These are phyloP conservation scores for Fukomys damarensis DNA, from an alignment of 2,113 vertebrate genomes.

Conservation along the genomic window DNA sequence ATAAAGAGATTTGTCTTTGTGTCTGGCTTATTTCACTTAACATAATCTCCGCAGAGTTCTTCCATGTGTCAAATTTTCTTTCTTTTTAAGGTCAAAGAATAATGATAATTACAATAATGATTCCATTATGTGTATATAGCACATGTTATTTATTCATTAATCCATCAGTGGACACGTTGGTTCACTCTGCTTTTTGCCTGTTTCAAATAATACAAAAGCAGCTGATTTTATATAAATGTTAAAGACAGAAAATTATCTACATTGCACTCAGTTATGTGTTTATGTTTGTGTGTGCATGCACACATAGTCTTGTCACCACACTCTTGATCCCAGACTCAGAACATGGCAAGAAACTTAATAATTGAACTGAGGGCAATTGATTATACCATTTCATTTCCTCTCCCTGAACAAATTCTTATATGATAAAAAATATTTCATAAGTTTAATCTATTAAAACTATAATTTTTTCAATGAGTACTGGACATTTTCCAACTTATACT, in stretches of 20 bases:
- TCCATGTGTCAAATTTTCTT: not conserved
- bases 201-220: not conserved
- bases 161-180: not conserved
- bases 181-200: not conserved
- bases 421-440: not conserved
- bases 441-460: not conserved
- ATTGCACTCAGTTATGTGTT: not conserved
- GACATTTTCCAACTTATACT: not conserved
- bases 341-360: not conserved
- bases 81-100: not conserved
- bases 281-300: not conserved
- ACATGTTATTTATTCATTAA: not conserved
- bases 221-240: not conserved
- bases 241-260: not conserved
- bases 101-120: not conserved
- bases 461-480: not conserved
- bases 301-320: not conserved
- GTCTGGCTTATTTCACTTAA: not conserved
- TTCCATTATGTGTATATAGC: not conserved
- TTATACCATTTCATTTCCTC: not conserved
- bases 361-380: not conserved
- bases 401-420: not conserved
- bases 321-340: not conserved
- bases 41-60: not conserved
- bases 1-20: not conserved